Percentiles rank a stretch among this genome's conserved stretches.
Conservation (phyloP, 2,797 vertebrate genomes). For the Characodon lateralis region DNA sequence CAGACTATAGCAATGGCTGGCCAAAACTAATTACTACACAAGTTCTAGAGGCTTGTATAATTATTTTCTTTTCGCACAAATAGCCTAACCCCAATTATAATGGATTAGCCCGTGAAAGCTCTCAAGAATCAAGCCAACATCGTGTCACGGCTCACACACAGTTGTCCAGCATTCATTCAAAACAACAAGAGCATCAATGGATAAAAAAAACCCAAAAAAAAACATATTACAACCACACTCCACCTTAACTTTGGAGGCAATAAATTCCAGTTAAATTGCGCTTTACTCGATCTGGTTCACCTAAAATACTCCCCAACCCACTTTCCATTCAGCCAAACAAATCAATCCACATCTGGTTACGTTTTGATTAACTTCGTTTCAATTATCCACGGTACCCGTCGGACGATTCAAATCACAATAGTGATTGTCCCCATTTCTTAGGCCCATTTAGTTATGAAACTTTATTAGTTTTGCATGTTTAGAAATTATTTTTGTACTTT, state of each 20-base stretch:
- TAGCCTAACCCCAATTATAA: conserved; percentile 60
- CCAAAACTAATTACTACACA: conserved; percentile 50
- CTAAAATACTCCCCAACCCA: conserved; percentile 35
- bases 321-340: conserved; percentile 77
- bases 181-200: conserved; percentile 51
- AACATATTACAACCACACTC: conserved; percentile 36
- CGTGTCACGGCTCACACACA: conserved; percentile 65
- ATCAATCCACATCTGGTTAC: conserved; percentile 84
- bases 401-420: conserved; percentile 22
- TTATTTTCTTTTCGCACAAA: conserved; percentile 41
- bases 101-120: conserved; percentile 62
- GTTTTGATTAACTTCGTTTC: conserved; percentile 78
- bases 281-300: conserved; percentile 71
- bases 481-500: background rate
- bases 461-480: background rate
- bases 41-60: conserved; percentile 11
- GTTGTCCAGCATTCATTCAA: conserved; percentile 45
- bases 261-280: conserved; percentile 62
- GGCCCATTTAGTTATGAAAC: background rate
- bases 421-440: background rate
- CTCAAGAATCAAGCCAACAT: conserved; percentile 54
- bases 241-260: conserved; percentile 64
- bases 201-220: conserved; percentile 15
- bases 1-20: background rate
- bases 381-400: conserved; percentile 56